Evolutionary conservation across 1,140 invertebrate genomes (phyloP), one percentile per base, ranked within the genome.

Genomic region (Aphidius gifuensis): DNA sequence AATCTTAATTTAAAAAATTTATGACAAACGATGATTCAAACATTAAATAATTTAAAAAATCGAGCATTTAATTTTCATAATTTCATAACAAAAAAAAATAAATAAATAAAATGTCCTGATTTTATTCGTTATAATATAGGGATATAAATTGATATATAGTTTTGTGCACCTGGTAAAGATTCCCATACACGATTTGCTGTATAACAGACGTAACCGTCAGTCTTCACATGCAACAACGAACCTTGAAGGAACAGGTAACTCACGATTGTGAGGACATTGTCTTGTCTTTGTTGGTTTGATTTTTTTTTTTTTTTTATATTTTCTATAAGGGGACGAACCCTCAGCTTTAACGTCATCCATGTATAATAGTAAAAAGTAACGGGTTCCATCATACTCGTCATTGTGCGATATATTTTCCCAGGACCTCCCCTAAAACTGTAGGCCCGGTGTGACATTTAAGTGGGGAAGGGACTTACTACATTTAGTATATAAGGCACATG

Each of bases 341-440:
- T 56, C 9, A 23, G 9, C n/a, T 11, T 38, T 9, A 9, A 51
- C 48, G 48, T 50, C 49, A 50, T 60, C 21, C 23, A 54, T 45
- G 9, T 9, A 53, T 54, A 40, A 45, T 43, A 50, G 49, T 8
- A 42, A 21, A 23, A 49, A 56, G 44, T 50, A 40, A 47, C 21
- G 55, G 16, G 61, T 61, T 61, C 55, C 43, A 9, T 9, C 45
- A 47, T 43, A 61, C 50, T 61, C 65, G 58, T 66, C 68, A 72
- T 77, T 75, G 74, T 74, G 58, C 45, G 45, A 40, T 58, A 69
- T 70, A 74, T 75, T 77, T 77, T 77, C 75, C 75, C 75, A 77
- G 69, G 71, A 70, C 66, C 68, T 68, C 67, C 68, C 64, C 61
- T 67, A 63, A 32, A 46, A 45, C 39, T 53, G 21, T 67, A 60